Conservation (phyloP, 2,113 vertebrate genomes). For the Gila orcuttii region DNA sequence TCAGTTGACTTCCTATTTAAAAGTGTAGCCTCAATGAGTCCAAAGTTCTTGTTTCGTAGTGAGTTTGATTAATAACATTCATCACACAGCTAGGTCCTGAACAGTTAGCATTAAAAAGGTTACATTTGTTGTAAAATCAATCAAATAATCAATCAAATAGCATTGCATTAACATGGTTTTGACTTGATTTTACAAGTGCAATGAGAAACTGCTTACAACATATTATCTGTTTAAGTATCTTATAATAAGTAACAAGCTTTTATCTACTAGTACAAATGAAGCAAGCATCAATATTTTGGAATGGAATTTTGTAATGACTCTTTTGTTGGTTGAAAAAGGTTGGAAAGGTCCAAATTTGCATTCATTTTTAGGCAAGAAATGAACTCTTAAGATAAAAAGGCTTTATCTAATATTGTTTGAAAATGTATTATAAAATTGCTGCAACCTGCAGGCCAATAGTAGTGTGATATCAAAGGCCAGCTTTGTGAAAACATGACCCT, state of each 20-base stretch:
- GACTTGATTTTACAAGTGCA: not conserved
- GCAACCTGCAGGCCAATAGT: not conserved
- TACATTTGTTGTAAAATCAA: not conserved
- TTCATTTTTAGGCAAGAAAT: not conserved
- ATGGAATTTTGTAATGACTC: not conserved
- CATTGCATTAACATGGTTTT: not conserved
- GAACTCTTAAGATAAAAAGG: not conserved
- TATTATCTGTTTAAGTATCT: not conserved
- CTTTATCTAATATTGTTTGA: not conserved
- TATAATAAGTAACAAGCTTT: not conserved
- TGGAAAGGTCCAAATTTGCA: not conserved
- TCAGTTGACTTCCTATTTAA: not conserved
- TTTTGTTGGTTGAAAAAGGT: constrained; percentile 9
- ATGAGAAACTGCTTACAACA: not conserved
- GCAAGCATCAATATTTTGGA: not conserved
- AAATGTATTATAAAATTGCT: not conserved
- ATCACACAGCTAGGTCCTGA: too few species aligned
- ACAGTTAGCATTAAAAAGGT: not conserved
- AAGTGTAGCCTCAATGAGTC: not conserved
- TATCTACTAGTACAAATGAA: not conserved
- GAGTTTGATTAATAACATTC: too few species aligned
- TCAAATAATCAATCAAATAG: not conserved
- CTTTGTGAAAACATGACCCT: constrained; percentile 6
- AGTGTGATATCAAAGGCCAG: too few species aligned
- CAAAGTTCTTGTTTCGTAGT: too few species aligned